A percentile compares a stretch with the other conserved stretches of the same genome.
Conservation (phyloP, 2,797 vertebrate genomes). For the Peromyscus eremicus region DNA sequence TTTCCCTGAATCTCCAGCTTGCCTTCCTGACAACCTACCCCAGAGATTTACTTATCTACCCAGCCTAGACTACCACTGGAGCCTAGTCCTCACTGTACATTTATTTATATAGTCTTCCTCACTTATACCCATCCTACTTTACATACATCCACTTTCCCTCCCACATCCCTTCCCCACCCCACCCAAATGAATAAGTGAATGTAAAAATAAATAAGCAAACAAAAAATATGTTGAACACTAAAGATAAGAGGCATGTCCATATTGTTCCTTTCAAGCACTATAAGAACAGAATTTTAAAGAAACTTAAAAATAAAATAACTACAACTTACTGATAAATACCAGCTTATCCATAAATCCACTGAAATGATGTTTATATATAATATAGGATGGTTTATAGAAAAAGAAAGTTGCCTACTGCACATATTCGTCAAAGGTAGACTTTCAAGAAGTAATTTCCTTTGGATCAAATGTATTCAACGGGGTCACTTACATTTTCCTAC, state of each 20-base stretch:
- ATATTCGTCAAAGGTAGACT: neutral
- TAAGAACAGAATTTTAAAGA: neutral
- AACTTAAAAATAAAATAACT: neutral
- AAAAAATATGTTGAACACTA: neutral
- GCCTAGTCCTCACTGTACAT: neutral
- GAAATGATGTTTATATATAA: neutral
- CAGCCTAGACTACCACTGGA: neutral
- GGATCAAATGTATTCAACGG: conserved; percentile 33
- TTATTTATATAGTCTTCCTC: neutral
- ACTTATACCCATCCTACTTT: neutral
- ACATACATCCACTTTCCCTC: accelerated
- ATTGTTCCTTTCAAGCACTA: neutral
- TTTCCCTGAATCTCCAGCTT: neutral
- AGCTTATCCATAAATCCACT: conserved; percentile 4
- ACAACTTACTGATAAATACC: conserved; percentile 15
- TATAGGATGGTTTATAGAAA: neutral
- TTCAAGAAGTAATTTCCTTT: conserved; percentile 26
- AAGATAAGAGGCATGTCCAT: neutral
- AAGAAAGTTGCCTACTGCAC: conserved; percentile 2
- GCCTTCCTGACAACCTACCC: neutral
- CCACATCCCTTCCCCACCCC: neutral
- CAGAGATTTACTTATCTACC: neutral
- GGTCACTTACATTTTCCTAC: conserved; percentile 50
- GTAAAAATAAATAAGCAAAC: neutral
- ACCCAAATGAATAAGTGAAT: neutral